These are phyloP conservation scores for Aselliscus stoliczkanus DNA, from an alignment of 2,797 vertebrate genomes.

Conservation along the genomic window DNA sequence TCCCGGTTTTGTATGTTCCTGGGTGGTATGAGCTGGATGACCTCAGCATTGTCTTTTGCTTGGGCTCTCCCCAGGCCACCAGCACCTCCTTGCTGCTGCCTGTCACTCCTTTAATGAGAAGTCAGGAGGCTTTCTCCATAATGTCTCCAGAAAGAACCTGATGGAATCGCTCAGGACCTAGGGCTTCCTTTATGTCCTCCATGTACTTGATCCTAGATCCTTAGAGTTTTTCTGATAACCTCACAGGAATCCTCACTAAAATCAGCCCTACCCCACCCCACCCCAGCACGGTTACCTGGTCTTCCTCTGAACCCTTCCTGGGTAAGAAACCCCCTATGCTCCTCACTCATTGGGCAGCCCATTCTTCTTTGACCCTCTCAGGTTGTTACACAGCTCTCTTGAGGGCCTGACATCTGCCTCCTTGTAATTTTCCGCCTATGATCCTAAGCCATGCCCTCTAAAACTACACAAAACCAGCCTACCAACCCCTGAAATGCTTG, in stretches of 20 bases:
- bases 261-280: not conserved
- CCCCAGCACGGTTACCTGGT: not conserved
- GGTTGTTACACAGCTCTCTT: not conserved
- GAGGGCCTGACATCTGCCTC: not conserved
- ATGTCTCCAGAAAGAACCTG: not conserved
- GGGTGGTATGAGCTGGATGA: not conserved
- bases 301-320: not conserved
- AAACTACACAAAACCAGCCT: not conserved
- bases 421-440: not conserved
- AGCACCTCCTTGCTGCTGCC: not conserved
- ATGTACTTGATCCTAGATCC: not conserved
- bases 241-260: not conserved
- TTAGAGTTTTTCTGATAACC: not conserved
- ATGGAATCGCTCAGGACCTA: not conserved
- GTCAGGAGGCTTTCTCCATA: not conserved
- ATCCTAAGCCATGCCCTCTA: not conserved
- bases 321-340: rapidly evolving
- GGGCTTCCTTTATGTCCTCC: not conserved
- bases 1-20: not conserved
- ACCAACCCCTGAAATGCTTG: not conserved
- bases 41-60: not conserved
- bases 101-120: not conserved
- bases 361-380: not conserved
- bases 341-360: not conserved
- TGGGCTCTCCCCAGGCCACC: not conserved